These are phyloP conservation scores for Liparis tanakae DNA, from an alignment of 2,797 vertebrate genomes.

Conservation along the genomic window DNA sequence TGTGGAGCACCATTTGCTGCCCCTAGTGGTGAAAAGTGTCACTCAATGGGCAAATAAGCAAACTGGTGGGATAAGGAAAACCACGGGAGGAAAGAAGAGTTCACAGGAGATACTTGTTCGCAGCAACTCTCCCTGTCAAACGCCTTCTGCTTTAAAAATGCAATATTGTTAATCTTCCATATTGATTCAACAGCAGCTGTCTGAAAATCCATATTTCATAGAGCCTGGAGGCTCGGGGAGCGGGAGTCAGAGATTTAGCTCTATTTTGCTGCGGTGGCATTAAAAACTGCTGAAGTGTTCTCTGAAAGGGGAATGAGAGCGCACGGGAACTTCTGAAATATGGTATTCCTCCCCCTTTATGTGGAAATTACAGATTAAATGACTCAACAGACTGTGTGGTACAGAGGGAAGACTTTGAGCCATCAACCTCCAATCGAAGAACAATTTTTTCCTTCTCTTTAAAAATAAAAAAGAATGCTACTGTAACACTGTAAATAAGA, in stretches of 20 bases:
- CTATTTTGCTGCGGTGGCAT: constrained; percentile 63
- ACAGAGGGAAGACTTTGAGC: constrained; percentile 28
- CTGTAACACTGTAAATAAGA: too few relatives aligned
- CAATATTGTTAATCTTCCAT: constrained; percentile 62
- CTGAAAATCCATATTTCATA: constrained; percentile 64
- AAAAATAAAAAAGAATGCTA: too few relatives aligned
- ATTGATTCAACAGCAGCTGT: constrained; percentile 63
- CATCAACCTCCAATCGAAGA: constrained; percentile 10
- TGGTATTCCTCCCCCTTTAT: constrained; percentile 43
- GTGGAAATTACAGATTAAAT: constrained; percentile 35
- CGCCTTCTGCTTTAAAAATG: constrained; percentile 45
- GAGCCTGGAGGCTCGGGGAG: constrained; percentile 37
- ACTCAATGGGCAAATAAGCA: constrained; percentile 17
- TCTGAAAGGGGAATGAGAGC: constrained; percentile 37
- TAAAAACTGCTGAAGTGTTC: constrained; percentile 62
- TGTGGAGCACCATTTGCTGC: background rate
- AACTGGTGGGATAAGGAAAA: constrained; percentile 13
- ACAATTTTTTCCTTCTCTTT: too few relatives aligned
- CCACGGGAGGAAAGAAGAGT: constrained; percentile 28
- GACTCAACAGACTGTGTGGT: constrained; percentile 15
- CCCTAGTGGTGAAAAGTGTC: background rate
- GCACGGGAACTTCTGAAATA: constrained; percentile 50
- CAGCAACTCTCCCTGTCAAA: constrained; percentile 40
- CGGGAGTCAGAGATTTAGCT: constrained; percentile 40
- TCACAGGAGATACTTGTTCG: constrained; percentile 34